Base-by-base conservation (phyloP, 2,888 invertebrate species). In the Cryptocephalus moraei region DNA sequence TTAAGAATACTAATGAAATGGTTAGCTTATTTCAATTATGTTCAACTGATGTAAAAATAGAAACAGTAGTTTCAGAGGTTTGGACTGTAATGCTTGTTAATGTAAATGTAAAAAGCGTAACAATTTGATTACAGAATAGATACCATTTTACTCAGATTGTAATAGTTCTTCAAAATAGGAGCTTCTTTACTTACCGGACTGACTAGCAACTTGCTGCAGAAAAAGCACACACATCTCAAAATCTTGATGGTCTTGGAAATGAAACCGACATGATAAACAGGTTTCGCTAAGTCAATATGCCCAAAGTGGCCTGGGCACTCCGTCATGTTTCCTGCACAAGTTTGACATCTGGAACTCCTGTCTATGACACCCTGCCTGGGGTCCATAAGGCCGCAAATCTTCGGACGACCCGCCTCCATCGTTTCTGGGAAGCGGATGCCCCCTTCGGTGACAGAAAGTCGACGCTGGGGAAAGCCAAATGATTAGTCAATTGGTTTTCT, bases 221-320 rank as follows among this genome's bases (percentile, higher is more conserved):
- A 97, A 71, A 96, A 99, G 69, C 99, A 99, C 14, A 99, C 96
- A 72, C 99, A 99, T 72, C 99, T 78, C n/a, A 99, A 73, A 50
- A 95, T 82, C 74, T 99, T 99, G 55, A 99, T 91, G 0, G 91
- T 91, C 74, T 99, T 99, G 33, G 93, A 92, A 44, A 99, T 79
- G 65, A 97, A 99, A 34, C 96, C 97, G 66, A 96, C 88, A 69
- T 99, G 97, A 72, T 92, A 99, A 1, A 99, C 99, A 13, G 99
- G 99, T 70, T 99, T 99, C 0, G 96, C 88, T 56, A 99, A 75
- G 71, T 99, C 96, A 62, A 99, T 89, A 69, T 99, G 99, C 4
- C 96, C 99, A 74, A 99, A 99, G 72, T 99, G 99, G 1, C 99
- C 99, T 2, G 99, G 96, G 69, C 99, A 99, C 70, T 97, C 96